Base-by-base conservation (phyloP, 2,797 vertebrate species). In the Benthosema pterotum region DNA sequence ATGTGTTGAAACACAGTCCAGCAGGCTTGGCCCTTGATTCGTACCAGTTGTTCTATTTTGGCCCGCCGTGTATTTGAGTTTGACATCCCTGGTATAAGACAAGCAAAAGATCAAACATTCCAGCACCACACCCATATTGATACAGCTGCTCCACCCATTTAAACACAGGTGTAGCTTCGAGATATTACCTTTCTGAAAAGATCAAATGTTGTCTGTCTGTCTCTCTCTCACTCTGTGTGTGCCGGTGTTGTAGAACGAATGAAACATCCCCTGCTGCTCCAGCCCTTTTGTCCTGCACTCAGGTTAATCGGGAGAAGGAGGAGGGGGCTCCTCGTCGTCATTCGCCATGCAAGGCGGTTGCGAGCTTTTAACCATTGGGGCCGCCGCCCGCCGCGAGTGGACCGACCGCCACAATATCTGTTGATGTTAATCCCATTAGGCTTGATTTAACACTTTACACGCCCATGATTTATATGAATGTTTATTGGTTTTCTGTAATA, bases 401-500 rank as follows among this genome's bases (percentile, higher is more conserved):
- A 89, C 91, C 79, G 85, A 89, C 91, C 79, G 86, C 91, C 92
- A 93, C 92, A 93, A 92, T 93, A 94, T 93, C 90, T 92, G 92
- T 91, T 93, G 91, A 94, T 93, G 92, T 92, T 93, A 93, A 93
- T 93, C 91, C 90, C 89, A 92, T 94, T 94, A 93, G 90, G 88
- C 92, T 93, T 93, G 91, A 93, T 93, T 93, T 93, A 93, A 94
- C 93, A 93, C 92, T 93, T 92, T 93, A 89, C 92, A 93, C 89
- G 85, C 88, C 84, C 91, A 86, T 93, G 93, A 94, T 93, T 93
- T 93, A 93, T 93, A 93, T 92, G 92, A 92, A 92, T 92, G 91
- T 93, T 93, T 93, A 94, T 93, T 94, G 92, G 92, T 93, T 94
- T 94, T 93, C 92, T 92, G 91, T 93, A 93, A 93, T 93, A 92